Percentiles rank a stretch among this genome's conserved stretches.
Evolutionary conservation across 2,888 invertebrate genomes (phyloP).

Genomic region (Caenorhabditis afra): DNA sequence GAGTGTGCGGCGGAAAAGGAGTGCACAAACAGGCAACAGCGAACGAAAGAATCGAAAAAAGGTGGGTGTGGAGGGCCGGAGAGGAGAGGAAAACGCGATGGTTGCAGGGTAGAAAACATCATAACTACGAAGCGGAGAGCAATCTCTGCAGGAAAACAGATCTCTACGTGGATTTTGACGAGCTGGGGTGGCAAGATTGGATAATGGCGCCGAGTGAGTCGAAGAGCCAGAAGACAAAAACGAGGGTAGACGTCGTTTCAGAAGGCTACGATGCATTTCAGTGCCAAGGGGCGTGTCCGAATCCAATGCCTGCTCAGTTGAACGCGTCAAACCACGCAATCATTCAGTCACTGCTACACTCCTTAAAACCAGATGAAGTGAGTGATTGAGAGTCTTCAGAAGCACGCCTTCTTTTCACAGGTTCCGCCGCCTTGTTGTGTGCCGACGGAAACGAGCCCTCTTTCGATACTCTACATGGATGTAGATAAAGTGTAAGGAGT

Average conservation of each 20-base stretch:
- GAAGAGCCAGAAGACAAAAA: neutral
- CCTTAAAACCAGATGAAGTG: slow-evolving; percentile 86
- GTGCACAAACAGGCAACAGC: slow-evolving; percentile 59
- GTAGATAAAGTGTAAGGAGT: slow-evolving; percentile 66
- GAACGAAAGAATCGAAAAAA: slow-evolving; percentile 65
- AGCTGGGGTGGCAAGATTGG: slow-evolving; percentile 99
- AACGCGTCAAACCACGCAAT: slow-evolving; percentile 99
- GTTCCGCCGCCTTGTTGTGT: slow-evolving; percentile 98
- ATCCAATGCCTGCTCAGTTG: slow-evolving; percentile 92
- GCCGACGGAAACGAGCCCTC: slow-evolving; percentile 92
- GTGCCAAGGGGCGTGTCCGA: slow-evolving; percentile 95
- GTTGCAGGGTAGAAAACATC: slow-evolving; percentile 30
- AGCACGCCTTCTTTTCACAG: slow-evolving; percentile 79
- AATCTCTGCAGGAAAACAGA: slow-evolving; percentile 88
- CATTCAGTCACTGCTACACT: slow-evolving; percentile 96
- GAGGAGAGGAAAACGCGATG: neutral
- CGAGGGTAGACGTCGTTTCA: slow-evolving; percentile 55
- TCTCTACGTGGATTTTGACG: slow-evolving; percentile 94
- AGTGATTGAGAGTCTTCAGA: neutral
- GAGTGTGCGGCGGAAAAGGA: slow-evolving; percentile 62
- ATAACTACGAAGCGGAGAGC: slow-evolving; percentile 57
- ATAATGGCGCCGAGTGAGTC: slow-evolving; percentile 78
- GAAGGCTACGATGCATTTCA: slow-evolving; percentile 88
- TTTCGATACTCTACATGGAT: slow-evolving; percentile 97
- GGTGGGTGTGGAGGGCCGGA: slow-evolving; percentile 4